phyloP scores from a whole-genome alignment of 1,140 invertebrate genomes.

The Danaus plexippus region DNA sequence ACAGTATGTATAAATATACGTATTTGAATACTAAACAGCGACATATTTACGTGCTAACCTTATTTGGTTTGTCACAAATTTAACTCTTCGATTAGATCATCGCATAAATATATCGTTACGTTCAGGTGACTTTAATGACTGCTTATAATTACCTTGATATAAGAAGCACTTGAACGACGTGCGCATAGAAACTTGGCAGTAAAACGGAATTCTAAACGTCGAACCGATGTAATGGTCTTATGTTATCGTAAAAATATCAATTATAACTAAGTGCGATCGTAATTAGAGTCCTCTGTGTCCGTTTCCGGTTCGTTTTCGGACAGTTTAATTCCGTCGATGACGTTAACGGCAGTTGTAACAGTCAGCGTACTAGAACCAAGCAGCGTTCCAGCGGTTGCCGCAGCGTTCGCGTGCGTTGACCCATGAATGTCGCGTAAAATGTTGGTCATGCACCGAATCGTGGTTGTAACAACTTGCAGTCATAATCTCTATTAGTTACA shows the following conservation, averaged over 20 bases:
- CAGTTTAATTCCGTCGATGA: conserved; percentile 57
- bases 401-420: conserved; percentile 47
- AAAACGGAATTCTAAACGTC: conserved; percentile 16
- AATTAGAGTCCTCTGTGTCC: conserved; percentile 31
- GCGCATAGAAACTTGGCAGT: conserved; percentile 23
- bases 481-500: not conserved
- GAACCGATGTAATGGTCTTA: conserved; percentile 15
- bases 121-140: conserved; percentile 13
- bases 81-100: conserved; percentile 14
- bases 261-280: conserved; percentile 23
- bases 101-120: conserved; percentile 13
- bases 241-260: conserved; percentile 20
- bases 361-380: too few relatives aligned
- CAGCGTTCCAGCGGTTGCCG: conserved; percentile 20
- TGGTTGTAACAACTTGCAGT: conserved; percentile 22
- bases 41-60: not conserved
- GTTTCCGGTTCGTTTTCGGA: conserved; percentile 33
- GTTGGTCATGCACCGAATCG: conserved; percentile 46
- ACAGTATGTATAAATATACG: conserved; percentile 40
- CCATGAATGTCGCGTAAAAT: conserved; percentile 44
- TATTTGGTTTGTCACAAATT: not conserved
- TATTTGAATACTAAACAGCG: conserved; percentile 3
- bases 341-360: conserved; percentile 20
- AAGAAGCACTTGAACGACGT: conserved; percentile 11
- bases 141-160: conserved; percentile 13